These are phyloP conservation scores for Oncorhynchus mykiss DNA, from an alignment of 2,113 vertebrate species.

Conservation along the genomic window DNA sequence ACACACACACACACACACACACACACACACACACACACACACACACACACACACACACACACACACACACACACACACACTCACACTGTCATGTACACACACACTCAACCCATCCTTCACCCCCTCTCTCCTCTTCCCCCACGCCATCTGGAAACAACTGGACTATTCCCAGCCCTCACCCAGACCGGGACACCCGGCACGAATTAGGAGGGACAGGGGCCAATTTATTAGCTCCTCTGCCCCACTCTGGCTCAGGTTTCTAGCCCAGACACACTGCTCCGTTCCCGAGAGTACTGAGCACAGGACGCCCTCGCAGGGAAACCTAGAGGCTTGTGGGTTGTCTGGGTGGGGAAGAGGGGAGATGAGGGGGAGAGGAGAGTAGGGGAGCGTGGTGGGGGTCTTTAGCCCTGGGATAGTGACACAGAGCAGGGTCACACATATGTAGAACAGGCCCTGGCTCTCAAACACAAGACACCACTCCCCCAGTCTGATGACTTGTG, in stretches of 20 bases:
- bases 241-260: slow-evolving; percentile 25
- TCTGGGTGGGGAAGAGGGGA: not conserved
- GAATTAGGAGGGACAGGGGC: slow-evolving; percentile 19
- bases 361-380: not conserved
- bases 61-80: not conserved
- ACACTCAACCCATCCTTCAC: not conserved
- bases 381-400: not conserved
- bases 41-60: not conserved
- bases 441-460: too few species aligned
- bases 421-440: not conserved
- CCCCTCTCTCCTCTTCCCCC: slow-evolving; percentile 5
- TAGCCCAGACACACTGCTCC: slow-evolving; percentile 4
- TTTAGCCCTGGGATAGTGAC: not conserved
- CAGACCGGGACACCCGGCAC: slow-evolving; percentile 3
- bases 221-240: slow-evolving; percentile 11
- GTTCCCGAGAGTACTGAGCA: not conserved
- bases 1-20: not conserved
- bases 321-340: not conserved
- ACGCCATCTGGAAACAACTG: slow-evolving; percentile 46
- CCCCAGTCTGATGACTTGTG: not conserved
- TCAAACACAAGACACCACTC: too few species aligned
- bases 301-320: not conserved
- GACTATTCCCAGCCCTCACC: slow-evolving; percentile 8
- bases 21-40: slow-evolving; percentile 5
- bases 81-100: not conserved